A percentile compares a stretch with the other conserved stretches of the same genome.
Conservation (phyloP, 1,140 invertebrate species). For the Megalonaias nervosa region DNA sequence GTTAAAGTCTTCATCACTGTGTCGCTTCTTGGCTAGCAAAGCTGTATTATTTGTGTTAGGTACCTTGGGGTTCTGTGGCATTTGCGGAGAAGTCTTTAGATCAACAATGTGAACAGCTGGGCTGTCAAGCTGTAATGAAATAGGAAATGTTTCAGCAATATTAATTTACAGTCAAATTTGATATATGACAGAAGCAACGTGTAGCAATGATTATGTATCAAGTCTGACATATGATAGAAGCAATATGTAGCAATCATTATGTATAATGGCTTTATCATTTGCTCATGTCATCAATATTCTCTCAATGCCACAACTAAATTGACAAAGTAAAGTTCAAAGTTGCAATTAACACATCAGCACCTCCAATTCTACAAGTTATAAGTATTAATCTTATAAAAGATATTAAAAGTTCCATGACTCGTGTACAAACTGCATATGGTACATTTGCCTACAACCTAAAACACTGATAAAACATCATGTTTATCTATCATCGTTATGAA, state of each 20-base stretch:
- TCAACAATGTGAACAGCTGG: conserved; percentile 52
- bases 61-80: conserved; percentile 11
- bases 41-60: conserved; percentile 7
- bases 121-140: conserved; percentile 38
- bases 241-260: conserved; percentile 15
- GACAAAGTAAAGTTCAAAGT: no score
- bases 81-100: conserved; percentile 24
- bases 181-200: background rate
- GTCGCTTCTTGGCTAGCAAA: conserved; percentile 33
- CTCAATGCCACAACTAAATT: background rate
- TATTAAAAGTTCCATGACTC: no score
- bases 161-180: conserved; percentile 4
- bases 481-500: no score
- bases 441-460: no score
- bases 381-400: no score
- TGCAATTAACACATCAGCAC: no score
- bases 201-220: background rate
- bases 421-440: no score
- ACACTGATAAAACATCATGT: no score
- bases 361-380: no score
- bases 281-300: conserved; percentile 1
- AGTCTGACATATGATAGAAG: background rate
- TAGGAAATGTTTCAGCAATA: background rate
- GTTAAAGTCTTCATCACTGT: conserved; percentile 36
- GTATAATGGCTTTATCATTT: conserved; percentile 29